phyloP scores from a whole-genome alignment of 30 jellyfish, hydroid and myxozoan species.

The Hydra vulgaris region DNA sequence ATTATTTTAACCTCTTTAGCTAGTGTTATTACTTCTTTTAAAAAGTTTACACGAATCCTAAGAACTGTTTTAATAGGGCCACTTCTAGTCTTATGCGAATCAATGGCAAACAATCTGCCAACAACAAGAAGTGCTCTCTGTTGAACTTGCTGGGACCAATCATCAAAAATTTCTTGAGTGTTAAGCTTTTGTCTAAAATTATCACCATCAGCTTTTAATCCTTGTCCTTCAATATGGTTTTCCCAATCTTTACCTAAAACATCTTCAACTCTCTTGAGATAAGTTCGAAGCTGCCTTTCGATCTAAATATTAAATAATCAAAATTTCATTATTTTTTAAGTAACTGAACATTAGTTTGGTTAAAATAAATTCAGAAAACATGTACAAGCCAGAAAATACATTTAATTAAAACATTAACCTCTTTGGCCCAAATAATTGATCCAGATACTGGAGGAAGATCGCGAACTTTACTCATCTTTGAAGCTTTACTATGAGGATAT shows the following conservation, averaged over 20 bases:
- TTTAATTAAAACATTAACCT: conserved; percentile 35
- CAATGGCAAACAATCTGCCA: conserved; percentile 85
- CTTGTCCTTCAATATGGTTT: conserved; percentile 87
- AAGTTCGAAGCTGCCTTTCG: conserved; percentile 82
- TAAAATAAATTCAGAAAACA: no score
- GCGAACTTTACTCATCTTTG: conserved; percentile 82
- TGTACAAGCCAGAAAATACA: no score
- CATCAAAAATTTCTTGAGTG: conserved; percentile 91
- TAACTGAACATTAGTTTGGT: no score
- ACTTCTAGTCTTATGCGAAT: conserved; percentile 54
- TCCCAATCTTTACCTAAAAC: conserved; percentile 96
- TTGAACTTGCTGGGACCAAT: conserved; percentile 97
- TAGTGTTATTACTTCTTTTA: conserved; percentile 81
- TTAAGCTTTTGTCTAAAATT: conserved; percentile 71
- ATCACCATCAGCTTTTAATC: conserved; percentile 93
- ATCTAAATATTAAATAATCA: conserved; percentile 43
- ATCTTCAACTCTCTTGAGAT: conserved; percentile 84
- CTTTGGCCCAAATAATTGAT: conserved; percentile 89
- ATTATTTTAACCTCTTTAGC: conserved; percentile 71
- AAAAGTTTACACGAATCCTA: conserved; percentile 69
- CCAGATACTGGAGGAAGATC: conserved; percentile 93
- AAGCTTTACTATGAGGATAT: conserved; percentile 76
- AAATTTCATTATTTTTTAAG: no score
- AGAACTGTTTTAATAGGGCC: conserved; percentile 54
- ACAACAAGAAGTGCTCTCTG: conserved; percentile 73